These are phyloP conservation scores for Cecropterus lyciades DNA, from an alignment of 1,140 invertebrate species.

Conservation along the genomic window DNA sequence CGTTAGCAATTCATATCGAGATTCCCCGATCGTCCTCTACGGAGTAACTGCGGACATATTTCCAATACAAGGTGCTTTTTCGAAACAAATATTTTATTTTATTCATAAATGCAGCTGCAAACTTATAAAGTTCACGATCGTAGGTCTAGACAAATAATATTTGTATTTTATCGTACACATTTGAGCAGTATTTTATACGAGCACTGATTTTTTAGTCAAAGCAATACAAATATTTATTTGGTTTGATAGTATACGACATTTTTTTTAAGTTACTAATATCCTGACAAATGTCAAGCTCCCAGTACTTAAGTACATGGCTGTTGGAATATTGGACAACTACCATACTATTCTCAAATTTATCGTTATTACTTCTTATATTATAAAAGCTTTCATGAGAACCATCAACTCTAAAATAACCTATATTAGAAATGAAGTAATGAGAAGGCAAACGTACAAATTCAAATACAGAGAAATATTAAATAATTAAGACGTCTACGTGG, in stretches of 20 bases:
- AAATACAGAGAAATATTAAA: no score
- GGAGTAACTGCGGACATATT: conserved; percentile 14
- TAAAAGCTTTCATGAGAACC: no score
- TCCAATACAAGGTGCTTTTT: conserved; percentile 21
- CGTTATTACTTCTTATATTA: no score
- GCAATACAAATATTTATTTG: neutral
- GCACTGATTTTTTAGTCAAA: conserved; percentile 18
- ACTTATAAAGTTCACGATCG: conserved; percentile 31
- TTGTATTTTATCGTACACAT: conserved; percentile 18
- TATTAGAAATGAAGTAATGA: no score
- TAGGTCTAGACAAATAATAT: conserved; percentile 31
- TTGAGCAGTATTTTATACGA: conserved; percentile 9
- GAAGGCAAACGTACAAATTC: no score
- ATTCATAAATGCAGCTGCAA: conserved; percentile 30
- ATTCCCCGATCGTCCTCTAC: conserved; percentile 5
- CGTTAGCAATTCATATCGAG: conserved; percentile 9
- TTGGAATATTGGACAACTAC: no score
- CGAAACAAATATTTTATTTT: conserved; percentile 28
- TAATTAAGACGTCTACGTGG: no score
- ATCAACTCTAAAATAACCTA: no score
- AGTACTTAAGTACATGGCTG: no score
- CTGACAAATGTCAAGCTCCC: no score
- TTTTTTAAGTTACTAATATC: no score
- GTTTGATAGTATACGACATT: neutral
- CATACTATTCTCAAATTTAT: no score